Conservation (phyloP, 2,797 vertebrate genomes). For the Bothrops alternatus region DNA sequence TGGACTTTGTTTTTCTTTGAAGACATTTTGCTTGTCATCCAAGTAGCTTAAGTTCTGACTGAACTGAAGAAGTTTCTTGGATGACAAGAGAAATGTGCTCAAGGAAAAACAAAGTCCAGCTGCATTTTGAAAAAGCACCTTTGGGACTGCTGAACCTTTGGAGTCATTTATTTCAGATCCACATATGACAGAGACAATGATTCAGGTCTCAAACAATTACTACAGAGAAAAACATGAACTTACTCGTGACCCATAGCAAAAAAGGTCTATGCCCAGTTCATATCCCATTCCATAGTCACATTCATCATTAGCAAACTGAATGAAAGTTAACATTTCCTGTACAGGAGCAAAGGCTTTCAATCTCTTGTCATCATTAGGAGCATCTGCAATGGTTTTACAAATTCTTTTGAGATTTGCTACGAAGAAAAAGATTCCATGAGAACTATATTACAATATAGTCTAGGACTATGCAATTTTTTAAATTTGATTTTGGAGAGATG, state of each 20-base stretch:
- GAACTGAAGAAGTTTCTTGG: background rate
- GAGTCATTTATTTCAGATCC: background rate
- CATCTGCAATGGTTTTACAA: constrained; percentile 88
- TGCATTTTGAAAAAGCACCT: background rate
- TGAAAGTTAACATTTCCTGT: constrained; percentile 92
- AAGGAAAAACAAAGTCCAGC: background rate
- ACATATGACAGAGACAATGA: background rate
- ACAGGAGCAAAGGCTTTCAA: constrained; percentile 91
- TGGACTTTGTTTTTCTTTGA: background rate
- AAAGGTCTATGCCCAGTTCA: constrained; percentile 92
- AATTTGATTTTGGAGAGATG: background rate
- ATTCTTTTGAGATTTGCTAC: constrained; percentile 88
- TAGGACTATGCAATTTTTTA: background rate
- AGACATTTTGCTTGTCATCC: background rate
- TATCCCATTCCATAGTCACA: constrained; percentile 98
- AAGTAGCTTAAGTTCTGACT: background rate
- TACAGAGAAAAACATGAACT: constrained; percentile 63
- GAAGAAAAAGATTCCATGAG: background rate
- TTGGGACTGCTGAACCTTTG: background rate
- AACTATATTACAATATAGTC: background rate
- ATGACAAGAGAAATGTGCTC: background rate
- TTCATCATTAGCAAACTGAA: constrained; percentile 98
- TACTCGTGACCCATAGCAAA: constrained; percentile 93
- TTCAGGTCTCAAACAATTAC: background rate
- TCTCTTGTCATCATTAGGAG: constrained; percentile 82